Base-by-base conservation (phyloP, 2,113 vertebrate species). In the Ibidorhyncha struthersii region DNA sequence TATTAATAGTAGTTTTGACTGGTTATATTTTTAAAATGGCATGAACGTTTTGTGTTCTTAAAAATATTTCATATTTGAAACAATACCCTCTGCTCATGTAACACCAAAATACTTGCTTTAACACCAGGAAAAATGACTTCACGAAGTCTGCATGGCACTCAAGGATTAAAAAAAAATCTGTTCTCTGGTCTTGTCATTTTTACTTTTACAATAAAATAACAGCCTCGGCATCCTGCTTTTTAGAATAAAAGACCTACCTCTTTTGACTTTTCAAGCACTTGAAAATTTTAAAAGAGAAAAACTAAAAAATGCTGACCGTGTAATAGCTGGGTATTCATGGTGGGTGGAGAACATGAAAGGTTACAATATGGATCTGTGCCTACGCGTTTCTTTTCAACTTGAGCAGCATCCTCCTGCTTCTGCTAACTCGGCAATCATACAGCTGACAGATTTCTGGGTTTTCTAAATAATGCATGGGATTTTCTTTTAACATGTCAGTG, bases 381-480 rank as follows among this genome's bases (percentile, higher is more conserved):
- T 97, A 97, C 86, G 41, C 93, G 20, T 98, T 98, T 97, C 95
- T 98, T 98, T 98, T 98, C 97, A 98, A 98, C 95, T 96, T 92
- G 71, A 96, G 88, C 97, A 98, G 88, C 93, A 95, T 98, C 97
- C 96, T 98, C 97, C 97, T 98, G 97, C 98, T 98, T 99, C 98
- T 99, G 98, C 98, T 99, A 98, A 98, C 98, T 98, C 94, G 86
- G 98, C 98, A 98, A 98, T 98, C 98, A 98, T 97, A 97, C 97
- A 98, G 97, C 98, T 98, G 98, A 98, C 98, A 98, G 98, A 98
- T 98, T 98, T 97, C 97, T 97, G 96, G 94, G 97, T 98, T 98
- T 98, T 98, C 98, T 98, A 98, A 99, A 99, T 98, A 99, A 98
- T 99, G 98, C 97, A 98, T 98, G 97, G 97, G 97, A 98, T 98